Base-by-base conservation (phyloP, 2,797 vertebrate genomes). In the Sebastes trivittatus region DNA sequence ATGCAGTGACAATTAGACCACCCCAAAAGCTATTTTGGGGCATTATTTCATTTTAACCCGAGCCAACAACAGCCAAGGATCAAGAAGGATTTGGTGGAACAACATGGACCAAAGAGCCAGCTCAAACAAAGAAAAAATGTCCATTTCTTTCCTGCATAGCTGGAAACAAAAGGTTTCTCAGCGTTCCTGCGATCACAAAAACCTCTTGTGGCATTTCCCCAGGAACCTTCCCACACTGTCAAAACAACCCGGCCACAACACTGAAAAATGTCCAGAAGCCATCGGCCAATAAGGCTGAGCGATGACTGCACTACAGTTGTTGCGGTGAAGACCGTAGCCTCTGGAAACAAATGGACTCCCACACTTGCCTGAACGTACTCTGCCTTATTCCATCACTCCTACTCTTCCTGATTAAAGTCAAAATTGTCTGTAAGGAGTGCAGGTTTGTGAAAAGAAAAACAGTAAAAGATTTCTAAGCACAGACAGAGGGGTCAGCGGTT, bases 171-270 rank as follows among this genome's bases (percentile, higher is more conserved):
- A 78, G 80, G 29, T 80, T 77, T 74, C 70, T 78, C 58, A 14
- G 77, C 7, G 23, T 78, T 67, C 80, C 82, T 80, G 74, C 72
- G 23, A 77, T 84, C 61, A 72, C 27, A 78, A 60, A 85, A 78
- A 77, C 13, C 70, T 66, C 69, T 87, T 42, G 59, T 81, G 84
- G 89, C 84, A 89, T 93, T 93, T 94, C 88, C 87, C 73, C 81
- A 90, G 91, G 91, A 93, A 88, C 85, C 82, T 85, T 86, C 88
- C 85, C 77, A 87, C 89, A 83, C 69, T 78, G 75, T 90, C 86
- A 89, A 89, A 93, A 87, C 86, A 91, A 87, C 59, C 11, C n/a
- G 2, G 64, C 59, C 72, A 65, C 72, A 67, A 71, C 16, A n/a
- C 56, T 55, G 77, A 83, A 64, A 77, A 86, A 83, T 29, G 81